Conservation (phyloP, 2,113 vertebrate species). For the Asarcornis scutulata region DNA sequence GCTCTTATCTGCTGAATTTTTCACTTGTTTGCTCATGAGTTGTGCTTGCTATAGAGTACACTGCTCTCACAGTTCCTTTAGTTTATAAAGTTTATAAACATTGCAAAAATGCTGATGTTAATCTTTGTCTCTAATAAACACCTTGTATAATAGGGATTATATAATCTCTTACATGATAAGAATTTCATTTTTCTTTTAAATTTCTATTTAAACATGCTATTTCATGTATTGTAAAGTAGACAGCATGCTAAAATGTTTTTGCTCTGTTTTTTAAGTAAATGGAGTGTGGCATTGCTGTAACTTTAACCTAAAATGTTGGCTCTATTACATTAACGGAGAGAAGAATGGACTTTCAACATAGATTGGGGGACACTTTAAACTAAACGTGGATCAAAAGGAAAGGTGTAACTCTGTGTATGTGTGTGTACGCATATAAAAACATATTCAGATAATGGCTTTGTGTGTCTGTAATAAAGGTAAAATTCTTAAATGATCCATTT, state of each 20-base stretch:
- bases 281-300: neutral
- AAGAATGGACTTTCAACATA: neutral
- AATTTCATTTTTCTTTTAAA: neutral
- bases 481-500: neutral
- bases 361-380: neutral
- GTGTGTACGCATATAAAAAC: neutral
- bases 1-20: neutral
- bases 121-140: neutral
- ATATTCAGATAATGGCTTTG: neutral
- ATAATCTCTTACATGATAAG: neutral
- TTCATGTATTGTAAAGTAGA: neutral
- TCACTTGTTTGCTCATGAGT: neutral
- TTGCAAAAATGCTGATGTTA: neutral
- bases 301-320: neutral
- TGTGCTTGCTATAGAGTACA: neutral
- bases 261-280: neutral
- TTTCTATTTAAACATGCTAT: neutral
- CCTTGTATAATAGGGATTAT: neutral
- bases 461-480: neutral
- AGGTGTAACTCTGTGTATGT: neutral
- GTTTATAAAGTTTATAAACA: neutral
- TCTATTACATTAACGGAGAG: neutral
- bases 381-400: neutral
- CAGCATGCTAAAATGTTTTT: neutral
- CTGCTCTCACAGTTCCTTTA: neutral